A percentile compares a stretch with the other conserved stretches of the same genome.
Conservation (phyloP, 2,888 invertebrate genomes). For the Chymomyza amoena region DNA sequence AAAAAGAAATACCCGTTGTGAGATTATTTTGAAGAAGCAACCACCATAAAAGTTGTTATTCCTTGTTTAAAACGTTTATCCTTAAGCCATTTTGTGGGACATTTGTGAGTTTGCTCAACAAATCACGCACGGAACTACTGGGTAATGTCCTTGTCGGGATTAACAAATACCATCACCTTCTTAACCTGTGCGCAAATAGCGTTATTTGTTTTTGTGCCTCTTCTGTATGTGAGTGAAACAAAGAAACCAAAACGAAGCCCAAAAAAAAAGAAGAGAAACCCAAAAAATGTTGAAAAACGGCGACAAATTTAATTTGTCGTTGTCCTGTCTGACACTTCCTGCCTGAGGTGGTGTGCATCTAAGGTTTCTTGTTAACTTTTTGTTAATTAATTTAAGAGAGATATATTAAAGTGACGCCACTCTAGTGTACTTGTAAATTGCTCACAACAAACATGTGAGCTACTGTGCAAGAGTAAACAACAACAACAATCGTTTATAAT, state of each 20-base stretch:
- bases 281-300: background rate
- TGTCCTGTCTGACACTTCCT: slow-evolving; percentile 39
- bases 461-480: slow-evolving; percentile 6
- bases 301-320: slow-evolving; percentile 53
- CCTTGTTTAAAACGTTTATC: slow-evolving; percentile 14
- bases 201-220: slow-evolving; percentile 60
- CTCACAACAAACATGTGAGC: slow-evolving; percentile 13
- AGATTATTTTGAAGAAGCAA: background rate
- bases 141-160: slow-evolving; percentile 33
- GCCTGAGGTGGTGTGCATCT: background rate
- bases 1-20: slow-evolving; percentile 1
- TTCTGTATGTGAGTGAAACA: background rate
- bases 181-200: slow-evolving; percentile 65
- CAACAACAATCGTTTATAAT: slow-evolving; percentile 29
- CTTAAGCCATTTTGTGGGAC: slow-evolving; percentile 11
- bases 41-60: slow-evolving; percentile 2
- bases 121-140: slow-evolving; percentile 44
- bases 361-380: slow-evolving; percentile 19
- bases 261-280: background rate
- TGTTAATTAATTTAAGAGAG: slow-evolving; percentile 53
- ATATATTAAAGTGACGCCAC: slow-evolving; percentile 22
- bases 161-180: slow-evolving; percentile 54
- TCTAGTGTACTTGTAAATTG: slow-evolving; percentile 64
- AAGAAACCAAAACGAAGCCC: slow-evolving; percentile 21
- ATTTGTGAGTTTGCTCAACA: slow-evolving; percentile 26